Percentiles rank a stretch among this genome's conserved stretches.
These are phyloP conservation scores for Apodemia mormo DNA, from an alignment of 2,888 invertebrate genomes.

Conservation along the genomic window DNA sequence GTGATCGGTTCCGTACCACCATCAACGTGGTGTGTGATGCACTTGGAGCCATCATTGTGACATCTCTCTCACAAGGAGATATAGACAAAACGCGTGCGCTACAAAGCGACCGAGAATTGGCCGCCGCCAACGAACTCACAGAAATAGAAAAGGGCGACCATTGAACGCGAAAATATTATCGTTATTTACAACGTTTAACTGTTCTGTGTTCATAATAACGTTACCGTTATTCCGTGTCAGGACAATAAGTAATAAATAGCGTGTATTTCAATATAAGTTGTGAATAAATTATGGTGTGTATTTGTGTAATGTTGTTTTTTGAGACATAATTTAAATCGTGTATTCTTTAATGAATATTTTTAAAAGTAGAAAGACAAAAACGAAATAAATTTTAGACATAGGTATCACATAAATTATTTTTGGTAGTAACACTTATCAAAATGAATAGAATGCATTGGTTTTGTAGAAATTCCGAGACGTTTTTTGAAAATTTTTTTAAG, in stretches of 20 bases:
- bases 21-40: slow-evolving; percentile 98
- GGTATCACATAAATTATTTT: too few relatives aligned
- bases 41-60: slow-evolving; percentile 95
- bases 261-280: slow-evolving; percentile 33
- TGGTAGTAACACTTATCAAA: too few relatives aligned
- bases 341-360: neutral
- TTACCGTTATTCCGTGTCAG: slow-evolving; percentile 49
- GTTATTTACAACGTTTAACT: slow-evolving; percentile 31
- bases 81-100: slow-evolving; percentile 64
- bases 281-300: slow-evolving; percentile 37
- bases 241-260: slow-evolving; percentile 39
- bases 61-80: slow-evolving; percentile 90
- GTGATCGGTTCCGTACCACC: slow-evolving; percentile 93
- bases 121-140: slow-evolving; percentile 85
- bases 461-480: too few relatives aligned
- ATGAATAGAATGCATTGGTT: too few relatives aligned
- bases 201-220: slow-evolving; percentile 54
- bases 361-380: too few relatives aligned
- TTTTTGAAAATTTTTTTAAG: too few relatives aligned
- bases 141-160: slow-evolving; percentile 82
- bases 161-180: slow-evolving; percentile 44
- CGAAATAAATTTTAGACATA: too few relatives aligned
- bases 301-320: slow-evolving; percentile 24
- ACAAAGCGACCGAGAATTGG: slow-evolving; percentile 67
- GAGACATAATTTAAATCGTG: neutral